A percentile compares a stretch with the other conserved stretches of the same genome.
Evolutionary conservation across 2,113 vertebrate species (phyloP).

Genomic region (Pelusios castaneus): DNA sequence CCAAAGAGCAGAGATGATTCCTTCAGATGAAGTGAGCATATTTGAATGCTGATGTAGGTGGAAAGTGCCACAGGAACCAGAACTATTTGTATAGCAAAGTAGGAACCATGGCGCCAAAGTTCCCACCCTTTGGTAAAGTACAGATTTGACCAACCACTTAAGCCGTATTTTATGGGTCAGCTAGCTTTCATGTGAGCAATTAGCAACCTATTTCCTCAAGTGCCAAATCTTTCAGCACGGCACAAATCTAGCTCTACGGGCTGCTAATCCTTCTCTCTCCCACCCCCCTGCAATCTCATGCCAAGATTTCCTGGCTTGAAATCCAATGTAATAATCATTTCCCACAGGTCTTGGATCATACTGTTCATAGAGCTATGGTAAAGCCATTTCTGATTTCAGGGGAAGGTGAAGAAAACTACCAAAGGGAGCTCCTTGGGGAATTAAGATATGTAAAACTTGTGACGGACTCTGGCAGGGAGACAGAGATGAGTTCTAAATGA

Average conservation of each 20-base stretch:
- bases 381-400: neutral
- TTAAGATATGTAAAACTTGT: fast-evolving
- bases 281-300: neutral
- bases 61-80: neutral
- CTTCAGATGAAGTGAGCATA: fast-evolving
- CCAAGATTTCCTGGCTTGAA: neutral
- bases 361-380: neutral
- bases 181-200: neutral
- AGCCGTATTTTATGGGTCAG: fast-evolving
- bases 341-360: neutral
- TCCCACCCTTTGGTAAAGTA: fast-evolving
- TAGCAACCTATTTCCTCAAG: neutral
- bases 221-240: neutral
- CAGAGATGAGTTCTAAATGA: fast-evolving
- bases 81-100: neutral
- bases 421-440: fast-evolving
- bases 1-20: fast-evolving
- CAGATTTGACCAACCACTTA: neutral
- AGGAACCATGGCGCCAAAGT: fast-evolving
- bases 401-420: neutral
- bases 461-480: fast-evolving
- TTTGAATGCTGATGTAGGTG: fast-evolving
- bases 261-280: conserved; percentile 17
- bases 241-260: neutral
- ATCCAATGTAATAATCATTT: neutral